These are phyloP conservation scores for Ciconia maguari DNA, from an alignment of 2,113 vertebrate species.

Conservation along the genomic window DNA sequence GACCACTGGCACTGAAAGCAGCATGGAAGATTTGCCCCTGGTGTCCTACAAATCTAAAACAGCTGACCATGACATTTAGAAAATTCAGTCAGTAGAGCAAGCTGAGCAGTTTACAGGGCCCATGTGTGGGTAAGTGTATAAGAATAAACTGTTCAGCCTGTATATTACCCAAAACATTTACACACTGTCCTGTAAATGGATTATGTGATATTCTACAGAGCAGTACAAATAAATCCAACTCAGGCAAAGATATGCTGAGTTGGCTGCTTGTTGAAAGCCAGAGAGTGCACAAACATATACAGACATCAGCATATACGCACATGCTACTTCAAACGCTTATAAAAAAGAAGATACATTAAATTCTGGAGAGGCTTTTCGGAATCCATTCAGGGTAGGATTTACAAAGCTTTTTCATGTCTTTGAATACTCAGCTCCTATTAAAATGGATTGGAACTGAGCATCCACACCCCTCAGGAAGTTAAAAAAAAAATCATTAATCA, in stretches of 20 bases:
- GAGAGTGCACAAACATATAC: background rate
- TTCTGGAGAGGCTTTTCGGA: background rate
- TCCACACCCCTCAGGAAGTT: background rate
- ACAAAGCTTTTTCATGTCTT: background rate
- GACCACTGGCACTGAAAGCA: background rate
- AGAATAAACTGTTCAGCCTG: background rate
- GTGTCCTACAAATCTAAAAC: background rate
- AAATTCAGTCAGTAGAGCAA: background rate
- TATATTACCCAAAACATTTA: background rate
- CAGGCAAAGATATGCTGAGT: background rate
- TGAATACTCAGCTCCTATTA: background rate
- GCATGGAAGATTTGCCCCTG: background rate
- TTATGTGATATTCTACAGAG: background rate
- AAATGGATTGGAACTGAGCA: background rate
- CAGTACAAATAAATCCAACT: background rate
- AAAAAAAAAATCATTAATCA: background rate
- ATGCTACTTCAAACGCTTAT: background rate
- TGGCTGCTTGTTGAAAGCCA: background rate
- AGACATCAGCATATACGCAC: background rate
- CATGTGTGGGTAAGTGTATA: background rate
- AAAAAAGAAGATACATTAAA: background rate
- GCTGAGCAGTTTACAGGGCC: background rate
- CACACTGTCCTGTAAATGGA: background rate
- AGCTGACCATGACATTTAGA: background rate
- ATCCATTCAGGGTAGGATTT: background rate